Percentiles rank a stretch among this genome's conserved stretches.
Evolutionary conservation across 2,113 vertebrate species (phyloP).

Genomic region (Plotosus lineatus): DNA sequence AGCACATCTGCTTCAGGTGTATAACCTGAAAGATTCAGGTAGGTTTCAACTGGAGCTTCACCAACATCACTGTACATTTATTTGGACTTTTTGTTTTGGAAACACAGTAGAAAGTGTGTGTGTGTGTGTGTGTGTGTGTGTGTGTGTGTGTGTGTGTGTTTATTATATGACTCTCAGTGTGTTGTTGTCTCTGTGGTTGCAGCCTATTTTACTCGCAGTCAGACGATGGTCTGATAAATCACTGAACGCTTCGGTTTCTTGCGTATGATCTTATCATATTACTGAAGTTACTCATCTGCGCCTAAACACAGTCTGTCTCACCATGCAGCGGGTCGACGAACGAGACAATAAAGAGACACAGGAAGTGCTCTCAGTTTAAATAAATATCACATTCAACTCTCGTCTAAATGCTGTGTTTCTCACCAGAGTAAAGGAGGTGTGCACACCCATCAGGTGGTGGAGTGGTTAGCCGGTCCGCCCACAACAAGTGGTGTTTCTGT

Average conservation of each 20-base stretch:
- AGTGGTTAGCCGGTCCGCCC: too few species aligned
- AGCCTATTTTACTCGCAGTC: background rate
- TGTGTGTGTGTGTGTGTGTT: background rate
- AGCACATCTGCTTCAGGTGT: background rate
- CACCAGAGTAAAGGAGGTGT: background rate
- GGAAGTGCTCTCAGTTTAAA: background rate
- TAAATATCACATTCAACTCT: background rate
- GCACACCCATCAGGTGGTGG: too few species aligned
- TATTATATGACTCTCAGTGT: too few species aligned
- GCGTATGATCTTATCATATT: background rate
- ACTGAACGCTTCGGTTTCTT: background rate
- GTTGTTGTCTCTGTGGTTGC: background rate
- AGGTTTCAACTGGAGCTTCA: too few species aligned
- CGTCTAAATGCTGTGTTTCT: background rate
- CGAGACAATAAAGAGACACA: background rate
- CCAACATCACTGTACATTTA: too few species aligned
- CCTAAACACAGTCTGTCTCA: background rate
- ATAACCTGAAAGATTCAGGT: background rate
- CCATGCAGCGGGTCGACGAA: background rate
- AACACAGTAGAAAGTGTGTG: background rate
- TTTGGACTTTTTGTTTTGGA: background rate
- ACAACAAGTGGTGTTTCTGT: too few species aligned
- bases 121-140: too few species aligned
- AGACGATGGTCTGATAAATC: background rate
- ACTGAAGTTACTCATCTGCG: background rate